Conservation (phyloP, 1,140 invertebrate species). For the Drosophila suzukii region DNA sequence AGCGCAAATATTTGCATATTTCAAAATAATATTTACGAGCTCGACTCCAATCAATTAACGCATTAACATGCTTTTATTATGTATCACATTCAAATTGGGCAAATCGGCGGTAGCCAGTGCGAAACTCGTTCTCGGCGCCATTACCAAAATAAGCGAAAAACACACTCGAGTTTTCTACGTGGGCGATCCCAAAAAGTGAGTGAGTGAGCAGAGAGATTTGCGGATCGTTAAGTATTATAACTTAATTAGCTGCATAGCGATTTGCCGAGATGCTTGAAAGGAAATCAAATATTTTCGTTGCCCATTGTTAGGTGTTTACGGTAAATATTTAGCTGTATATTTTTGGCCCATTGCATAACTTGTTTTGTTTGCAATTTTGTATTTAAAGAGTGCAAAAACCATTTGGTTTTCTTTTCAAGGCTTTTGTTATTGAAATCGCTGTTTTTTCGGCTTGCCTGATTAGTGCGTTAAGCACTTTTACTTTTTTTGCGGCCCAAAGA, state of each 20-base stretch:
- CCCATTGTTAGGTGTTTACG: slow-evolving; percentile 46
- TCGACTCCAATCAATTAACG: slow-evolving; percentile 48
- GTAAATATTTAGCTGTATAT: slow-evolving; percentile 48
- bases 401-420: slow-evolving; percentile 20
- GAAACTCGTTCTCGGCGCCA: slow-evolving; percentile 55
- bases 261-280: slow-evolving; percentile 16
- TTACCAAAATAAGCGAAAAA: slow-evolving; percentile 45
- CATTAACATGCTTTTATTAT: slow-evolving; percentile 54
- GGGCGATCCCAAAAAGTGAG: slow-evolving; percentile 28
- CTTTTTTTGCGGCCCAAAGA: slow-evolving; percentile 44
- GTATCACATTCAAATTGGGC: slow-evolving; percentile 46
- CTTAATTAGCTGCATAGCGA: slow-evolving; percentile 45
- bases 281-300: slow-evolving; percentile 44
- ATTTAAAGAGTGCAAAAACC: slow-evolving; percentile 28
- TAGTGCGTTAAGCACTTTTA: slow-evolving; percentile 67
- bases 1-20: slow-evolving; percentile 38
- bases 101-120: slow-evolving; percentile 25
- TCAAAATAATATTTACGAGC: slow-evolving; percentile 29
- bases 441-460: slow-evolving; percentile 32
- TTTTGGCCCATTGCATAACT: slow-evolving; percentile 37
- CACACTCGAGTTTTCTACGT: slow-evolving; percentile 19
- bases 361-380: slow-evolving; percentile 32
- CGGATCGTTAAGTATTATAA: slow-evolving; percentile 46
- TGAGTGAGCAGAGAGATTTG: slow-evolving; percentile 17
- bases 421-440: slow-evolving; percentile 68